Conservation (phyloP, 1,140 invertebrate genomes). For the Lanistes nyassanus region DNA sequence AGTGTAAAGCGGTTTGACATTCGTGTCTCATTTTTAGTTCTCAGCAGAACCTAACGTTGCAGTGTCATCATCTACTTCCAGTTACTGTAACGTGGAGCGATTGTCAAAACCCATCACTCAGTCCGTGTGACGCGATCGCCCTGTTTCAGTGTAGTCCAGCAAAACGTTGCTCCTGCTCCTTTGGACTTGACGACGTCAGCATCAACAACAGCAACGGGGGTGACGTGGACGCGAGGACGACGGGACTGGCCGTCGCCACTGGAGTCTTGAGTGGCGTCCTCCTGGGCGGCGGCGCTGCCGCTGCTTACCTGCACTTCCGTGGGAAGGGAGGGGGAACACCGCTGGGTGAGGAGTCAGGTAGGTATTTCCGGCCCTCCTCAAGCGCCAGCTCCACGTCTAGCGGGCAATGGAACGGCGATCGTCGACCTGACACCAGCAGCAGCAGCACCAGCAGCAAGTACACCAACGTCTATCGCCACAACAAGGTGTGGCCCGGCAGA, state of each 20-base stretch:
- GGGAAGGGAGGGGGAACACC: conserved; percentile 1
- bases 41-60: too few relatives aligned
- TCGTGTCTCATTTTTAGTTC: too few relatives aligned
- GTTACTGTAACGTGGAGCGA: too few relatives aligned
- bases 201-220: not conserved
- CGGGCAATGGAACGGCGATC: not conserved
- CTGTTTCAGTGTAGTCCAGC: not conserved
- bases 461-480: conserved; percentile 18
- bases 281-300: not conserved
- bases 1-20: too few relatives aligned
- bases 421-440: conserved; percentile 3
- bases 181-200: not conserved
- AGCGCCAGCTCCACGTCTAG: not conserved
- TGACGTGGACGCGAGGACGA: not conserved
- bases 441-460: conserved; percentile 7
- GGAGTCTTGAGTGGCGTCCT: conserved; percentile 12
- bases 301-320: conserved; percentile 18
- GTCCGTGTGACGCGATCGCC: too few relatives aligned
- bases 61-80: too few relatives aligned
- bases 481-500: conserved; percentile 8
- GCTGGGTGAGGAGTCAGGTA: not conserved
- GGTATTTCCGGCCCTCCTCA: not conserved
- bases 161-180: conserved; percentile 6
- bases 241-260: conserved; percentile 18
- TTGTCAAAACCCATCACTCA: too few relatives aligned